phyloP scores from a whole-genome alignment of 2,113 vertebrate genomes.

The Beaufortia kweichowensis region DNA sequence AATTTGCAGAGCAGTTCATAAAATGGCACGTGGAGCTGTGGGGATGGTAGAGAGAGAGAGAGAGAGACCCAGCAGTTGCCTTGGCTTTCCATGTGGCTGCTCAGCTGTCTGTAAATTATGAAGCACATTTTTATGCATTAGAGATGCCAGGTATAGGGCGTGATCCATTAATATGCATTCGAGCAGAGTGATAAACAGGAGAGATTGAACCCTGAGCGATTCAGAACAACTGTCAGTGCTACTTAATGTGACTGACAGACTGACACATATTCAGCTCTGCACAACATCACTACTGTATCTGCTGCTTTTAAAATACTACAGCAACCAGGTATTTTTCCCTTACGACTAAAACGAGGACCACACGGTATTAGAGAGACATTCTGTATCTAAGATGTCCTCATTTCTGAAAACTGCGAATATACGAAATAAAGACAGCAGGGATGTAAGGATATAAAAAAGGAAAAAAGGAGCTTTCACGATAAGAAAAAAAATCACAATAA shows the following conservation, averaged over 20 bases:
- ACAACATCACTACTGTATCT: slow-evolving; percentile 8
- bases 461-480: too few relatives aligned
- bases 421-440: not conserved
- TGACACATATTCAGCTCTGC: slow-evolving; percentile 27
- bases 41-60: not conserved
- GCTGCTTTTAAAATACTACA: slow-evolving; percentile 26
- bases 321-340: not conserved
- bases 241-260: slow-evolving; percentile 34
- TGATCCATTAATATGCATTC: slow-evolving; percentile 47
- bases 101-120: slow-evolving; percentile 35
- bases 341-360: not conserved
- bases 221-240: slow-evolving; percentile 44
- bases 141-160: slow-evolving; percentile 36
- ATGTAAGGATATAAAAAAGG: too few relatives aligned
- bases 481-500: not conserved
- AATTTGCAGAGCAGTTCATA: slow-evolving; percentile 39
- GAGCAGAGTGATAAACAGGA: slow-evolving; percentile 28
- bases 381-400: not conserved
- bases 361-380: not conserved
- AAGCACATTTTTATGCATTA: slow-evolving; percentile 41
- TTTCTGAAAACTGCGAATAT: not conserved
- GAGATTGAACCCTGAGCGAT: not conserved
- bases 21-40: slow-evolving; percentile 4
- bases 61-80: slow-evolving; percentile 6
- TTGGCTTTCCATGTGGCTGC: slow-evolving; percentile 2